Percentiles rank a stretch among this genome's conserved stretches.
phyloP scores from a whole-genome alignment of 2,888 invertebrate genomes.

The Drosophila helvetica region DNA sequence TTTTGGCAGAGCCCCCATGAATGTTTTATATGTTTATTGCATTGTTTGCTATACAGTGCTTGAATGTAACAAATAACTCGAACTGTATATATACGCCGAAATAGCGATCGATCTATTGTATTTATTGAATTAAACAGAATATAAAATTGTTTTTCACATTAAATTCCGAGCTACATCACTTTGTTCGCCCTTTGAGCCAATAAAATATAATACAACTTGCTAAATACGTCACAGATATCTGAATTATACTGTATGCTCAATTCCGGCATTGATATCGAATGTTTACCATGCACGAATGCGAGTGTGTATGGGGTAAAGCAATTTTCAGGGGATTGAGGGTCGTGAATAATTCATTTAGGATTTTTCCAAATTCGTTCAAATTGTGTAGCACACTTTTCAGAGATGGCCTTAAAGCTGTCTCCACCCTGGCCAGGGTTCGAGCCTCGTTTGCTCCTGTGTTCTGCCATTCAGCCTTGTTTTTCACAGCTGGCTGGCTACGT shows the following conservation, averaged over 20 bases:
- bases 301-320: neutral
- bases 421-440: neutral
- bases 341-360: constrained; percentile 10
- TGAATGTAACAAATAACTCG: neutral
- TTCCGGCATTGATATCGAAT: neutral
- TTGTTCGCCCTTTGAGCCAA: no score
- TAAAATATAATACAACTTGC: no score
- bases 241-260: neutral
- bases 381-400: neutral
- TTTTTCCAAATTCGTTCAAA: neutral
- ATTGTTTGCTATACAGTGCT: constrained; percentile 3
- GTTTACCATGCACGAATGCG: neutral
- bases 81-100: neutral
- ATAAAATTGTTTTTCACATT: no score
- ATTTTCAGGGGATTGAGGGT: constrained; percentile 1
- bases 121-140: neutral
- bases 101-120: neutral
- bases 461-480: constrained; percentile 41
- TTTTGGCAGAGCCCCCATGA: constrained; percentile 28
- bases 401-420: constrained; percentile 1
- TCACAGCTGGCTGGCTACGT: constrained; percentile 61
- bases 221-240: no score
- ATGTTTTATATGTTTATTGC: constrained; percentile 42
- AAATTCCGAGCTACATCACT: no score
- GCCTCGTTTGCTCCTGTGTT: constrained; percentile 3